Evolutionary conservation across 2,888 invertebrate species (phyloP), one percentile per base, ranked within the genome.

Genomic region (Empis stercorea): DNA sequence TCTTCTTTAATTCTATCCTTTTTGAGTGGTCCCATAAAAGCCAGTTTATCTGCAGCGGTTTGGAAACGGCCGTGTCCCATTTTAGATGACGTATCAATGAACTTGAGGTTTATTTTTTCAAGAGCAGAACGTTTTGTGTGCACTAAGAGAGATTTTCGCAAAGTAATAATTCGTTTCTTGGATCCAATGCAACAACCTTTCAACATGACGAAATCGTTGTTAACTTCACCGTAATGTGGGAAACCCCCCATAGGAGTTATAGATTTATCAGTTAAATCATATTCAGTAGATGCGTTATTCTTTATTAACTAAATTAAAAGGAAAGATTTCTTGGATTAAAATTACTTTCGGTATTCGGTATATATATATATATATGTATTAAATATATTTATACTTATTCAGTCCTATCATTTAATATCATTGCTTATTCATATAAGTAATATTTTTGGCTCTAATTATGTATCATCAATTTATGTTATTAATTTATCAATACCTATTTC

Each of bases 31-130:
- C 94, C 96, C 95, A 97, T 95, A 72, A 96, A 95, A 47, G 86
- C 84, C 62, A 85, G 81, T 79, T 99, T 99, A 73, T 99, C 99
- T 58, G 89, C 88, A 52, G 87, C 83, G 46, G 97, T 99, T 76
- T 99, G 99, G 97, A 99, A 99, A 66, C 97, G 87, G 78, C 99
- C 99, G 68, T 99, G 99, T 69, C 99, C 99, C 70, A 96, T 96
- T 74, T 99, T 99, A 72, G 95, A 95, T 47, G 94, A 84, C 15
- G 99, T 99, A 70, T 99, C 99, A 66, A 99, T 99, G 74, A 97
- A 99, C 74, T 99, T 99, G 52, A 99, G 79, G 63, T 86, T 92
- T 74, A 99, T 96, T 78, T 96, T 93, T 73, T 99, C 99, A 66
- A 93, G 76, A 47, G 96, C 93, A 47, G 88, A 79, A 60, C 95